Base-by-base conservation (phyloP, 2,113 vertebrate genomes). In the Bambusicola thoracicus region DNA sequence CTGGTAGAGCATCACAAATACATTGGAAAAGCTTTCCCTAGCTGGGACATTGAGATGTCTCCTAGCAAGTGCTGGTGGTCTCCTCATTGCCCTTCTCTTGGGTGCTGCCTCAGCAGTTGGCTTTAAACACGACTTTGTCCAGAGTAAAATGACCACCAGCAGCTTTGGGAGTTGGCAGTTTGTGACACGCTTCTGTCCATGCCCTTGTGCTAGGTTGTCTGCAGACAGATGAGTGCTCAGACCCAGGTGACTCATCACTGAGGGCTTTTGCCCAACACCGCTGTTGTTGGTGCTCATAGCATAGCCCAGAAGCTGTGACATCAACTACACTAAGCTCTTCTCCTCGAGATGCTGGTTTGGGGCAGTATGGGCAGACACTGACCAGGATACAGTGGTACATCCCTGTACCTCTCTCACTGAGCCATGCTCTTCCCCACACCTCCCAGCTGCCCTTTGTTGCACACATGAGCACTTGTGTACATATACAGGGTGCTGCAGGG, bases 381-480 rank as follows among this genome's bases (percentile, higher is more conserved):
- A 13, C 14, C 36, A 53, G 59, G 7, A 11, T 3, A 10, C 20
- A 6, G 49, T 8, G 16, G 16, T 16, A 58, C 24, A 17, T 25
- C 32, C 38, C 51, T 13, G 7, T 4, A 13, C 1, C 1, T 20
- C 56, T 56, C 34, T 19, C 25, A 10, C 59, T 5, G 11, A 38
- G 46, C 38, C 9, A 6, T 11, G 16, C 22, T 27, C 12, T 43
- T 32, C 43, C 56, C 34, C 48, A n/a, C n/a, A 15, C 21, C 38
- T 41, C 21, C 40, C 70, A 7, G 40, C 61, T 76, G 44, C n/a
- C 53, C 43, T 1, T 0, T 34, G 1, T 17, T 36, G 29, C 32
- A 32, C 53, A 13, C 0, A 0, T 15, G 49, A 38, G 34, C 14
- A 19, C 13, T 38, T 6, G 1, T 2, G 6, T 24, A 36, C 30